Conservation (phyloP, 2,113 vertebrate genomes). For the Callocephalon fimbriatum region DNA sequence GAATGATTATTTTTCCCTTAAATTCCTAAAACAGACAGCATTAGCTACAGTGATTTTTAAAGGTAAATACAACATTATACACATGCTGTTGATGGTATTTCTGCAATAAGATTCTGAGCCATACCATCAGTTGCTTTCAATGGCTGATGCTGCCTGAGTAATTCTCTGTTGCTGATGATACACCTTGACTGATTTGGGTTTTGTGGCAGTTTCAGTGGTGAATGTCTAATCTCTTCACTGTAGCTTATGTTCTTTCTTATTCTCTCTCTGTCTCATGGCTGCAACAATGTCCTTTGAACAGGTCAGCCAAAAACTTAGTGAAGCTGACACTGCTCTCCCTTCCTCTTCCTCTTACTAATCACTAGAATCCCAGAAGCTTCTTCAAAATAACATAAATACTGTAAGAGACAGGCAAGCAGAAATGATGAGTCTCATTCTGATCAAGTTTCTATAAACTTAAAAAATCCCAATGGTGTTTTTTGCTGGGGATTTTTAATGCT, state of each 20-base stretch:
- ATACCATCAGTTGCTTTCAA: neutral
- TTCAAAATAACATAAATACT: slow-evolving; percentile 1
- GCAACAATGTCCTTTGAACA: neutral
- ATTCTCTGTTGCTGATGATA: neutral
- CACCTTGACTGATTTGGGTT: neutral
- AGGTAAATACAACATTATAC: neutral
- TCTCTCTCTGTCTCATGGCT: neutral
- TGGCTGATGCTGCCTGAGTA: neutral
- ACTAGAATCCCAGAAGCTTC: neutral
- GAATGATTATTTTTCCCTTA: neutral
- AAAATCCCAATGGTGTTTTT: neutral
- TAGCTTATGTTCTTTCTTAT: neutral
- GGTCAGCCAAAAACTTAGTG: neutral
- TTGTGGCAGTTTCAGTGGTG: neutral
- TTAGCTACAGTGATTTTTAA: neutral
- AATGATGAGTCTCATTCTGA: neutral
- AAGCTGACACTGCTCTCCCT: neutral
- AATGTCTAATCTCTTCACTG: slow-evolving; percentile 9
- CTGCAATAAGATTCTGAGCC: neutral
- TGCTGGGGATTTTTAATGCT: neutral
- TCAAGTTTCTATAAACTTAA: neutral
- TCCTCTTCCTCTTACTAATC: neutral
- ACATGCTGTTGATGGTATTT: neutral
- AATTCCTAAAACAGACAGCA: neutral
- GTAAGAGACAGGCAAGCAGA: neutral